A percentile compares a stretch with the other conserved stretches of the same genome.
phyloP scores from a whole-genome alignment of 2,797 vertebrate species.

The Pseudocheirus occidentalis region DNA sequence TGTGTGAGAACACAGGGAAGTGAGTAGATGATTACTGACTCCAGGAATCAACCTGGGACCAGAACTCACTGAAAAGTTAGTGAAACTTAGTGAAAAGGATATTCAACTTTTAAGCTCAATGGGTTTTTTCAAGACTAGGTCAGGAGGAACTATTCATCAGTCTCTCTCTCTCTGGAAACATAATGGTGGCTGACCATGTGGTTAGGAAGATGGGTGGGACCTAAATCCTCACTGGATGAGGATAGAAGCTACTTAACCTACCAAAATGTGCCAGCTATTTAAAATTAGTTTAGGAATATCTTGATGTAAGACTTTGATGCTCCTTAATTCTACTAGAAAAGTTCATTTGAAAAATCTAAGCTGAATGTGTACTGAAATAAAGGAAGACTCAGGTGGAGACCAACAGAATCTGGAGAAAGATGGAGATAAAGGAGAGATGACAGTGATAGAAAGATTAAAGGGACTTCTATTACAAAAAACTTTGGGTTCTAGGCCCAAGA shows the following conservation, averaged over 20 bases:
- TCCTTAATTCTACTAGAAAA: neutral
- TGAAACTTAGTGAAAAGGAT: neutral
- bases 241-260: neutral
- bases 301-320: neutral
- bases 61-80: neutral
- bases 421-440: neutral
- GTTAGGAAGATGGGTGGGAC: neutral
- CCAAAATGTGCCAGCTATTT: neutral
- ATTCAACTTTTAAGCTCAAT: neutral
- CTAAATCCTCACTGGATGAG: neutral
- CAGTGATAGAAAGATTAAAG: neutral
- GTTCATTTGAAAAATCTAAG: neutral
- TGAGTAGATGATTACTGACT: neutral
- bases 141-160: neutral
- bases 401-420: neutral
- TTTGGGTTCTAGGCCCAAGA: neutral
- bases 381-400: neutral
- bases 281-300: neutral
- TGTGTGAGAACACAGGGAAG: neutral
- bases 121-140: neutral
- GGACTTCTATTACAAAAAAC: neutral
- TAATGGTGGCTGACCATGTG: neutral
- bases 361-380: neutral
- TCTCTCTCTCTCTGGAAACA: neutral
- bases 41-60: neutral